Base-by-base conservation (phyloP, 2,797 vertebrate genomes). In the Siniperca undulata region DNA sequence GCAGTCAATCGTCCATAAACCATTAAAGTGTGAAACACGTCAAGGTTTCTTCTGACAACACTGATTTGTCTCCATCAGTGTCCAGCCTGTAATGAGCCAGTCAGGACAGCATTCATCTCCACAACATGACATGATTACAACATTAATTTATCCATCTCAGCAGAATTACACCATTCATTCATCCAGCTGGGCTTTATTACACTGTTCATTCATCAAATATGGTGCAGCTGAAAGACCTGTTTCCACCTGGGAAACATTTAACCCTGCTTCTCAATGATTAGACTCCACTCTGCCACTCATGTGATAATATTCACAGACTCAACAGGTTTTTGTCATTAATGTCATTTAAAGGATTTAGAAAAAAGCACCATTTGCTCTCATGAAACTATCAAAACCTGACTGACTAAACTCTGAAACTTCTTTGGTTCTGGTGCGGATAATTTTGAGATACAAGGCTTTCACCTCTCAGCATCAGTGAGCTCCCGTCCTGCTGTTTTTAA, bases 61-160 rank as follows among this genome's bases (percentile, higher is more conserved):
- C 38, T 70, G 48, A 74, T 77, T 78, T 11, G 30, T 85, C 78
- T 82, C 68, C 78, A 82, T 82, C 72, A 69, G 27, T 7, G 34
- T 52, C 19, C 66, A 24, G 65, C 10, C 68, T 40, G 24, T 78
- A 80, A 84, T 65, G 80, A 89, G 20, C 59, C 74, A 55, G 36
- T 72, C 58, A 82, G 83, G 58, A 68, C 1, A 10, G 55, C 67
- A 66, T 90, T 90, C 71, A 77, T 88, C 83, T 80, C 60, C 56
- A 19, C 62, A 86, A 64, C 70, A 55, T 3, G 74, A 84, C 68
- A 38, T 34, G 36, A 87, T 80, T 59, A 74, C 74, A 58, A n/a
- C 69, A 24, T 65, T 82, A 68, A 82, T 64, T 77, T 74, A 66
- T 77, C 75, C 67, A 52, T 77, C 27, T 19, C 36, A n/a, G 16